Conservation (phyloP, 1,140 invertebrate genomes). For the Aphis gossypii region DNA sequence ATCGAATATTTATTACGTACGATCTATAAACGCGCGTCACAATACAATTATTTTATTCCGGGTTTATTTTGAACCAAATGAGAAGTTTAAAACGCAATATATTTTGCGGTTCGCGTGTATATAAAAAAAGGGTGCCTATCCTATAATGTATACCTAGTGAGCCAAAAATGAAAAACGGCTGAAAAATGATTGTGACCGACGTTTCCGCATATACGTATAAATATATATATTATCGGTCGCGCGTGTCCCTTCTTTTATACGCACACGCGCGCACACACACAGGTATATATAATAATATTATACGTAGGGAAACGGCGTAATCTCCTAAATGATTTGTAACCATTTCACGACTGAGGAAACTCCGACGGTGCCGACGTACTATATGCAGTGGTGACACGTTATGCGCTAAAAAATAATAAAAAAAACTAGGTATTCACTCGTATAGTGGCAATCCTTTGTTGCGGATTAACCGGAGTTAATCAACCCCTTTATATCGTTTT, state of each 20-base stretch:
- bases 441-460: slow-evolving; percentile 35
- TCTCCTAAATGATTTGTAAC: slow-evolving; percentile 57
- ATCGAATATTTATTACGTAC: not conserved
- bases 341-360: slow-evolving; percentile 57
- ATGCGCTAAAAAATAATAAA: not conserved
- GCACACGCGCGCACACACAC: not conserved
- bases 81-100: slow-evolving; percentile 54
- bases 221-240: not conserved
- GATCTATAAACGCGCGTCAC: not conserved
- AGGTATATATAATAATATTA: slow-evolving; percentile 30
- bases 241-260: not conserved
- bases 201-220: slow-evolving; percentile 21
- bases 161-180: slow-evolving; percentile 52
- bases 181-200: slow-evolving; percentile 53
- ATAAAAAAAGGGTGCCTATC: not conserved
- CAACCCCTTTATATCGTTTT: slow-evolving; percentile 56
- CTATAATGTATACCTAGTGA: not conserved
- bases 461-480: slow-evolving; percentile 57
- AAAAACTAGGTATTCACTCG: slow-evolving; percentile 31
- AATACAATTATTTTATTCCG: not conserved
- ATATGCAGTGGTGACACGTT: slow-evolving; percentile 37
- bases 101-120: not conserved
- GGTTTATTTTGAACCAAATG: slow-evolving; percentile 30
- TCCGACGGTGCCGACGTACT: not conserved
- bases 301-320: slow-evolving; percentile 1